Conservation (phyloP, 2,797 vertebrate species). For the Otolemur crassicaudatus region DNA sequence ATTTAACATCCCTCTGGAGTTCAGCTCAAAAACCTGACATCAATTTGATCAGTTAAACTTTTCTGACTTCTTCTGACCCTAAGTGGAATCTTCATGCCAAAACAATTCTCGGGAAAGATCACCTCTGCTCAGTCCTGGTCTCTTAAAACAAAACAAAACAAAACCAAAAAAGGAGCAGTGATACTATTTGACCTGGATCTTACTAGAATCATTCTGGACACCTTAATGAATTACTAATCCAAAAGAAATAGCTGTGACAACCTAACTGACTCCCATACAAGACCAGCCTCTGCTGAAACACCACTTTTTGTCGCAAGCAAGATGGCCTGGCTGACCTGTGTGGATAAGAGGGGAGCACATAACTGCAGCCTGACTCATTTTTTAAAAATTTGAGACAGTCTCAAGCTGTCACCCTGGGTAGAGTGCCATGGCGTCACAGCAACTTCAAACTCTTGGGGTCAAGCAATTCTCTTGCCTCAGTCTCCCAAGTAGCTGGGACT, state of each 20-base stretch:
- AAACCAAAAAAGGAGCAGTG: background rate
- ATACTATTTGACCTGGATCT: constrained; percentile 11
- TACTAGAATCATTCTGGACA: background rate
- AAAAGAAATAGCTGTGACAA: constrained; percentile 41
- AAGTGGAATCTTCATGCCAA: constrained; percentile 27
- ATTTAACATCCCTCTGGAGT: constrained; percentile 5
- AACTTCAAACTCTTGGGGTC: too few species aligned
- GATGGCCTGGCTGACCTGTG: background rate
- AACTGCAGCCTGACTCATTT: background rate
- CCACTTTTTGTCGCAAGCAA: background rate
- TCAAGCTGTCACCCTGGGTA: too few species aligned
- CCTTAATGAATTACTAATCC: background rate
- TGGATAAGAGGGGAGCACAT: background rate
- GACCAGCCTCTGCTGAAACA: background rate
- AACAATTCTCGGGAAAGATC: constrained; percentile 33
- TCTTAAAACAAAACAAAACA: background rate
- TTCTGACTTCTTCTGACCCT: constrained; percentile 27
- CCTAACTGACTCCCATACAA: background rate
- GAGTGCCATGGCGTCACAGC: too few species aligned
- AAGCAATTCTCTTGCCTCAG: too few species aligned
- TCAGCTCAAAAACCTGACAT: constrained; percentile 25
- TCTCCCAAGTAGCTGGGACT: too few species aligned
- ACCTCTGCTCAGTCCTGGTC: background rate
- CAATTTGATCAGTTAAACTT: constrained; percentile 2
- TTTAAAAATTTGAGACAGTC: too few species aligned